Evolutionary conservation across 2,888 invertebrate genomes (phyloP), one percentile per base, ranked within the genome.

Genomic region (Cremastinae sp.): DNA sequence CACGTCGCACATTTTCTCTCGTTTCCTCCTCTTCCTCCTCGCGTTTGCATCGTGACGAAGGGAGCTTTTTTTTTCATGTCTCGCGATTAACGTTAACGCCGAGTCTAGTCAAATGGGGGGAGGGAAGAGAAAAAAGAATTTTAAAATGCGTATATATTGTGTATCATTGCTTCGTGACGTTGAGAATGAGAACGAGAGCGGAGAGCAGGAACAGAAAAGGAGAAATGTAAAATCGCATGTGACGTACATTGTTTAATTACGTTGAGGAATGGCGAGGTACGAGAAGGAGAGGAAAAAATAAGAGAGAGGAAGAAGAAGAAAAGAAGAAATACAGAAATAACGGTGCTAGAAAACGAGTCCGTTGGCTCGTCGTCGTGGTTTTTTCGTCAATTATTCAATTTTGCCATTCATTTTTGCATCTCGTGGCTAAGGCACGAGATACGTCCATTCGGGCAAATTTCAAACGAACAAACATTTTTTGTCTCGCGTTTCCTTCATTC

Each of bases 71-170:
- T 28, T 58, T 47, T 37, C 39, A 12, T 37, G 49, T 59, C 69
- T 61, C 69, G 69, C 61, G 53, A 14, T 61, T 53, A 53, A 70
- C 70, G 74, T 79, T 65, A 28, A 76, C 80, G 78, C 62, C 77
- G 80, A 74, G 76, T 80, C 80, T 80, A 80, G 80, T 80, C 80
- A 80, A 80, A 75, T 74, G 79, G 73, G 74, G 45, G 66, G 22
- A 35, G 43, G 49, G 47, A 49, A 16, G 45, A 56, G 4, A 37
- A 14, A 56, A 28, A 9, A 8, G 7, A 14, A 12, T 41, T 18
- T 9, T 1, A 16, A 28, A 1, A 47, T 16, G 47, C 45, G 14
- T 59, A 16, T 45, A 47, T 61, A 61, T 53, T 53, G 53, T 55
- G 61, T 64, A 69, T 59, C 65, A 53, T 76, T 76, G 76, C 73